These are phyloP conservation scores for Andrena haemorrhoa DNA, from an alignment of 2,888 invertebrate species.

Conservation along the genomic window DNA sequence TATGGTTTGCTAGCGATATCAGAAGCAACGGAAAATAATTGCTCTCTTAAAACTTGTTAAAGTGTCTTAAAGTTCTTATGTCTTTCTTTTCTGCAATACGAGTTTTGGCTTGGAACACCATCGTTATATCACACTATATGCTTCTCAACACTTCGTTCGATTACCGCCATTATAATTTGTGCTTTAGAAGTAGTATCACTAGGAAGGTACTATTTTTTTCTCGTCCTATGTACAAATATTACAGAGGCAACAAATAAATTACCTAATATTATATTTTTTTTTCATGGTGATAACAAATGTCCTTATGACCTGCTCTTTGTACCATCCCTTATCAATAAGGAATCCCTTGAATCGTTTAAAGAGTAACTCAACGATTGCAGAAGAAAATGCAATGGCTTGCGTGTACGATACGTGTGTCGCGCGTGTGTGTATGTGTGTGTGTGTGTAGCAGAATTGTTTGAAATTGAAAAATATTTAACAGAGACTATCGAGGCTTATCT, in stretches of 20 bases:
- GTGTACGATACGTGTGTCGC: background rate
- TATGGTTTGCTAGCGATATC: constrained; percentile 1
- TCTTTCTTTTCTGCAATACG: constrained; percentile 33
- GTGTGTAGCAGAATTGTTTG: constrained; percentile 2
- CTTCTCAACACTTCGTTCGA: constrained; percentile 22
- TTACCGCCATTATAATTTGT: constrained; percentile 58
- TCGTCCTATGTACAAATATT: constrained; percentile 66
- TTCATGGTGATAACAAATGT: constrained; percentile 56
- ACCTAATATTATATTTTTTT: constrained; percentile 57
- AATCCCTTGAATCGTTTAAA: constrained; percentile 39
- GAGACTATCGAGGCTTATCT: background rate
- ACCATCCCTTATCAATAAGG: constrained; percentile 69
- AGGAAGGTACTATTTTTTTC: constrained; percentile 61
- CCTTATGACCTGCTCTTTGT: constrained; percentile 49
- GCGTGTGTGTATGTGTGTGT: background rate
- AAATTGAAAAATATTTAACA: constrained; percentile 13
- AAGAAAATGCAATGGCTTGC: constrained; percentile 28
- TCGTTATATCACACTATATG: constrained; percentile 60
- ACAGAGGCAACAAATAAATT: constrained; percentile 68
- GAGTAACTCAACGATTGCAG: constrained; percentile 1
- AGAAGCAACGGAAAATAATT: constrained; percentile 44
- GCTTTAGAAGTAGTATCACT: constrained; percentile 66
- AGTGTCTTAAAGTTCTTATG: constrained; percentile 40
- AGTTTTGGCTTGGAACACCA: constrained; percentile 51
- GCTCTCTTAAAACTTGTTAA: constrained; percentile 27